Evolutionary conservation across 2,888 invertebrate genomes (phyloP), one percentile per base, ranked within the genome.

Genomic region (Polydrusus cervinus): DNA sequence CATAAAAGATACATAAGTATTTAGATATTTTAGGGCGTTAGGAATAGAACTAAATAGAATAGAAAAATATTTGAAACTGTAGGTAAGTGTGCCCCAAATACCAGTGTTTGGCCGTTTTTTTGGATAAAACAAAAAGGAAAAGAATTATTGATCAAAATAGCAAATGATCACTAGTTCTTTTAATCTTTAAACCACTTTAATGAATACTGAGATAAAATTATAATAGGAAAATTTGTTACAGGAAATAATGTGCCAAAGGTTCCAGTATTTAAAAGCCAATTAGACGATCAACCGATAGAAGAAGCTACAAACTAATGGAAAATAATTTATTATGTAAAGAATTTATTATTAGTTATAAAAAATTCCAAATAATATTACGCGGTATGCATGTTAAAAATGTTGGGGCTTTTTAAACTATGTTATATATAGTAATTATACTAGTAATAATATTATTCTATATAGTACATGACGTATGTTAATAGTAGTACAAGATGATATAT

Each of bases 281-380:
- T 16, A 14, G 71, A 61, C 20, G 75, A 75, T 30, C 67, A 71
- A 43, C 10, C 18, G 18, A 62, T 18, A 16, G 75, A 75, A 25
- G 75, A 75, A 61, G 8, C 62, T 13, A 14, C 61, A 13, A 65
- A 74, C n/a, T 61, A 75, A 75, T 49, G 30, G 25, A 25, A 45
- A 45, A 40, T 25, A 61, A 34, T 14, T 30, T 45, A 34, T 25
- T 60, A 47, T 69, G 69, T 18, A 55, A n/a, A 43, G 43, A 43
- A 43, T n/a, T 43, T n/a, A 7, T 43, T n/a, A 43, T 16, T 16
- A 47, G 16, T 47, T 16, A 11, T n/a, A 47, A 69, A 49, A 8
- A 25, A 5, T 53, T 53, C n/a, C 53, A 53, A 8, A 53, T 53
- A 10, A 25, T 53, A 25, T 25, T 25, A 25, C 7, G 0, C 16